Conservation (phyloP, 2,888 invertebrate species). For the Trichacis sp. region DNA sequence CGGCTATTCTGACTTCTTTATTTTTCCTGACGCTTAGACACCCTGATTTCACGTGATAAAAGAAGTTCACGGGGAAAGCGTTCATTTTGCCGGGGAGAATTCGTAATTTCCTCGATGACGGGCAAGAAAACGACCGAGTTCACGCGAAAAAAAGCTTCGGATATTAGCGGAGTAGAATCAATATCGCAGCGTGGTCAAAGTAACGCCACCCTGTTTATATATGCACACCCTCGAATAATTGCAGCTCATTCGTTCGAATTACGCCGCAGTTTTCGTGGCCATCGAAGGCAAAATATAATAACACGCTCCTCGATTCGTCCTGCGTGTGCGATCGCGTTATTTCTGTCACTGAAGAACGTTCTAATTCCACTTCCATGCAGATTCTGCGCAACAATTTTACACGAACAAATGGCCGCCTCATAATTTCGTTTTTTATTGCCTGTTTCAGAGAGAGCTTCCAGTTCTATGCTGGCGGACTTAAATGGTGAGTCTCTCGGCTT, state of each 20-base stretch:
- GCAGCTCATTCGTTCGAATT: constrained; percentile 62
- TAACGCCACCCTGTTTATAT: constrained; percentile 53
- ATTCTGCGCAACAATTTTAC: constrained; percentile 11
- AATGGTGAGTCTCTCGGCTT: constrained; percentile 49
- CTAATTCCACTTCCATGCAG: constrained; percentile 14
- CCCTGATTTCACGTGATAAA: too few relatives aligned
- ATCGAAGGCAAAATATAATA: constrained; percentile 59
- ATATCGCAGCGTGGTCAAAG: constrained; percentile 41
- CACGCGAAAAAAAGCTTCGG: constrained; percentile 23
- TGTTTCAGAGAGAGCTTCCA: constrained; percentile 59
- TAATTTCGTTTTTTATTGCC: constrained; percentile 20
- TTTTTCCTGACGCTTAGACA: too few relatives aligned
- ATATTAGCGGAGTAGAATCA: constrained; percentile 34
- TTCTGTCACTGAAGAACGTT: constrained; percentile 16
- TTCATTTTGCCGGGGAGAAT: neutral
- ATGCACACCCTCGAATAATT: constrained; percentile 64
- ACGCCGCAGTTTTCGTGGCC: constrained; percentile 58
- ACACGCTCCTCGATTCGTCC: constrained; percentile 42
- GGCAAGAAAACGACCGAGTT: constrained; percentile 19
- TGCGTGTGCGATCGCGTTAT: constrained; percentile 19
- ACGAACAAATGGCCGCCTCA: neutral
- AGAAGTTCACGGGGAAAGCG: neutral
- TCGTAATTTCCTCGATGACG: constrained; percentile 20
- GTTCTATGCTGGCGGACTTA: constrained; percentile 62
- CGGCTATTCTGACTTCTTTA: too few relatives aligned